Base-by-base conservation (phyloP, 2,888 invertebrate genomes). In the Melipona bicolor region DNA sequence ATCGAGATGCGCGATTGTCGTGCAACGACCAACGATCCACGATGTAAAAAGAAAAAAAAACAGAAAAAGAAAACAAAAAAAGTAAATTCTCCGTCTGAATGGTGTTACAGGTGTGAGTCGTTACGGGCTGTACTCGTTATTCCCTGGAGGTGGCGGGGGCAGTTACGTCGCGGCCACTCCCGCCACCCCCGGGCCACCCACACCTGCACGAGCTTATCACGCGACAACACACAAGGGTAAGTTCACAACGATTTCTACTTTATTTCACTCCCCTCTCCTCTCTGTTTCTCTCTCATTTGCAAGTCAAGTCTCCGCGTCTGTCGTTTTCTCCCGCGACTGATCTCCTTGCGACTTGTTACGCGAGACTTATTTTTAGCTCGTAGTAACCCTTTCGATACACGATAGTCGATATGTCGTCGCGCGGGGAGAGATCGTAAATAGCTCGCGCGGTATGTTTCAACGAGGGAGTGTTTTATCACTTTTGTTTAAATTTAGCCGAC, bases 91-190 rank as follows among this genome's bases (percentile, higher is more conserved):
- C 61, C 43, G 24, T 77, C 59, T 67, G 71, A 74, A 83, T 52
- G 89, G 88, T 89, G 89, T 95, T 94, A 73, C 95, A 97, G 97
- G 96, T 95, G 96, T 96, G 93, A 95, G 96, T 93, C 96, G 97
- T 90, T 97, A 96, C 94, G 97, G 97, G 88, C 95, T 97, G 87
- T 97, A 97, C 94, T 97, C 97, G 89, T 95, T 97, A 94, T 97
- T 97, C 95, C 96, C 96, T 81, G 93, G 94, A 90, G 92, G 93
- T 92, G 93, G 93, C 86, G 93, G 92, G 84, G 92, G 93, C 78
- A 92, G 93, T 88, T 93, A 93, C 77, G 93, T 93, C 80, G 92
- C 94, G 43, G 91, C 93, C 80, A 91, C 93, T 80, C 93, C 94
- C 81, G 89, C 93, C 88, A 93, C 93, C 89, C 93, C 94, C 80